Percentiles rank a stretch among this genome's conserved stretches.
Conservation (phyloP, 2,888 invertebrate genomes). For the Anthophora plumipes region DNA sequence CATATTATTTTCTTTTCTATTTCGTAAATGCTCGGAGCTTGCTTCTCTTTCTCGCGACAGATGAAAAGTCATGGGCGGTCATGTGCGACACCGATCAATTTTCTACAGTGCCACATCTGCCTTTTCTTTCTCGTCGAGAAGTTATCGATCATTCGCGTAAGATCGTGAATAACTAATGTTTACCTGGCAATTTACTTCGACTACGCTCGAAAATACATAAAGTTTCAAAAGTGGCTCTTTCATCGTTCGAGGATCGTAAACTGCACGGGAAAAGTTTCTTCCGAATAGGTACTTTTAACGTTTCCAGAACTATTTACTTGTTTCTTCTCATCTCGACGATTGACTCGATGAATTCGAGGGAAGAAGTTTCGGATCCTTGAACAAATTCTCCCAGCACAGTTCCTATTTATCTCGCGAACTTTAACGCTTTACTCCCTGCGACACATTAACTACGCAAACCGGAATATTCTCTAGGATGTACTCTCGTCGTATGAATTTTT, state of each 20-base stretch:
- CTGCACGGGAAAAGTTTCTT: constrained; percentile 38
- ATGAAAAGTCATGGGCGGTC: constrained; percentile 65
- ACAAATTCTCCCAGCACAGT: too few relatives aligned
- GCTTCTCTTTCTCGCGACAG: background rate
- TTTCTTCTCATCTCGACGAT: background rate
- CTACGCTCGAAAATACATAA: constrained; percentile 59
- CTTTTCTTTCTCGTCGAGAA: too few relatives aligned
- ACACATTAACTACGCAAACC: background rate
- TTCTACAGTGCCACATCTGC: background rate
- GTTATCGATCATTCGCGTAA: too few relatives aligned
- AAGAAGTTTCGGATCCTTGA: constrained; percentile 24
- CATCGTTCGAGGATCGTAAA: too few relatives aligned
- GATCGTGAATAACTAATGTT: too few relatives aligned
- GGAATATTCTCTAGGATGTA: background rate
- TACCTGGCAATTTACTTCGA: too few relatives aligned
- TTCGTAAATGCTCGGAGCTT: background rate
- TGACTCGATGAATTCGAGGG: background rate
- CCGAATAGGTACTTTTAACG: constrained; percentile 40
- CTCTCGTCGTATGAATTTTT: too few relatives aligned
- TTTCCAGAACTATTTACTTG: constrained; percentile 35
- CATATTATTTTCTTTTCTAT: background rate
- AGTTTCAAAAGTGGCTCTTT: background rate
- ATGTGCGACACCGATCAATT: constrained; percentile 11
- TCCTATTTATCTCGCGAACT: too few relatives aligned
- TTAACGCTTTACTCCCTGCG: constrained; percentile 4